Evolutionary conservation across 1,140 invertebrate genomes (phyloP), one percentile per base, ranked within the genome.

Genomic region (Ruditapes philippinarum): DNA sequence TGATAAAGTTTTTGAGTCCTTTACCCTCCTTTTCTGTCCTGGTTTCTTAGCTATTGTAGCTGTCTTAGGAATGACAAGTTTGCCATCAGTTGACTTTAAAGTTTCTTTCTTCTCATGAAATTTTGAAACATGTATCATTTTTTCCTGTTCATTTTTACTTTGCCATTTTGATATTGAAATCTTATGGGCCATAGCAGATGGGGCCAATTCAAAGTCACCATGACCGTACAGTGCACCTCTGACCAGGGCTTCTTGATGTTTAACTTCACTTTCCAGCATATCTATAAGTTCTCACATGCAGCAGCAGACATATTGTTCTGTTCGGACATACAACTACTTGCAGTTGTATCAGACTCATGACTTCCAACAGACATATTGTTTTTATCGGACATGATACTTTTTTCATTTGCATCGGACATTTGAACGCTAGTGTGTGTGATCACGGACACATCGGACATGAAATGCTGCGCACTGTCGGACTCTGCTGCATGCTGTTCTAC

Each of bases 231-330:
- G 65, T 33, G 82, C 49, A 28, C 54, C 11, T 22, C 31, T 2
- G 9, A 86, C 33, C 14, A 68, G 22, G 1, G 68, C 36, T 38
- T 79, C 70, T 68, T 89, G 80, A 36, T 57, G 22, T 68, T 84
- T 45, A 5, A 89, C 25, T 42, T 68, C 60, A 19, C 74, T 25
- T 1, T 86, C 14, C 33, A 90, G 12, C 38, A 42, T 74, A 25
- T 86, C 83, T 12, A 82, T 90, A 4, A 90, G 51, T 17, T 73
- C 83, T 0, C n/a, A n/a, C n/a, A n/a, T n/a, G n/a, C n/a, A n/a
- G n/a, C n/a, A n/a, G n/a, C n/a, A n/a, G n/a, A n/a, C n/a, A n/a
- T n/a, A n/a, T n/a, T n/a, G n/a, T n/a, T n/a, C n/a, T n/a, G n/a
- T n/a, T n/a, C n/a, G n/a, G n/a, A n/a, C n/a, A n/a, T n/a, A n/a